Evolutionary conservation across 1,140 invertebrate genomes (phyloP), one percentile per base, ranked within the genome.

Genomic region (Dreissena polymorpha): DNA sequence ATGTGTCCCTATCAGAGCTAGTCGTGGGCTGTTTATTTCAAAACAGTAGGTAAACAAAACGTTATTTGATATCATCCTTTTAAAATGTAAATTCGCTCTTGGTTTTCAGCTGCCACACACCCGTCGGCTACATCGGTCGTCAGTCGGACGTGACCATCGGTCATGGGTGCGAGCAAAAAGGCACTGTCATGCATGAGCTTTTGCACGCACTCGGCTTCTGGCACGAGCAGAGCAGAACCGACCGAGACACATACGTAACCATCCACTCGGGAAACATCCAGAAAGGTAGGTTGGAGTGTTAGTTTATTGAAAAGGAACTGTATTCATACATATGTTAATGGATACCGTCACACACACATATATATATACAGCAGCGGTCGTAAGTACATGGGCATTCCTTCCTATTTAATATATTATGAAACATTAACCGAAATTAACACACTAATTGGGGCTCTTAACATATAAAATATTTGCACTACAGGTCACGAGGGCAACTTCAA

Each of bases 211-310:
- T 91, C 13, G 92, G 93, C 39, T 92, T 92, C 86, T 90, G 90
- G 87, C 93, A 93, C 71, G 92, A 93, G 79, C 93, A 93, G 53
- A 92, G 89, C 71, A 85, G 92, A 70, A 86, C 90, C 25, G 91
- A 92, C 84, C 85, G 93, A 73, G 92, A 93, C 80, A 86, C 89
- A 27, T 92, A 91, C 79, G 86, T 93, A 0, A 87, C 69, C 12
- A 90, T 93, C 53, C 79, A 90, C 65, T 91, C 85, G 86, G 82
- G 90, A 16, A 93, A 93, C 78, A 92, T 93, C 60, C 74, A 86
- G 18, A 63, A 80, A 74, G 87, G 91, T 91, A 83, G 60, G 81
- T 39, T 71, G 16, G 51, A n/a, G 29, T 67, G 16, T n/a, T 67
- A 67, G 7, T 25, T 7, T 12, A 23, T 7, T 67, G 18, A 63